A percentile compares a stretch with the other conserved stretches of the same genome.
Conservation (phyloP, 2,113 vertebrate species). For the Sakesphorus luctuosus region DNA sequence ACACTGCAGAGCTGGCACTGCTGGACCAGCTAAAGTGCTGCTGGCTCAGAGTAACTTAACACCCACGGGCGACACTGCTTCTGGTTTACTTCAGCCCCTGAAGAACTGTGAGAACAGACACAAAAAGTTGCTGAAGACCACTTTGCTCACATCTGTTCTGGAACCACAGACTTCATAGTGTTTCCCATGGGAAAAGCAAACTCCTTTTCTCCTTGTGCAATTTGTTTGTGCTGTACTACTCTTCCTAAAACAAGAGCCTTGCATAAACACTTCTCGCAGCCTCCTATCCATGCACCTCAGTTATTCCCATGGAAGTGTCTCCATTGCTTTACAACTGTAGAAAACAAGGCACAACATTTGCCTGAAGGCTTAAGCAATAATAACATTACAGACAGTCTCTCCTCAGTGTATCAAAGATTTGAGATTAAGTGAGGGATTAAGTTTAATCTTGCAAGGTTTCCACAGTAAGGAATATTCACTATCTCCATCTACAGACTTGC, state of each 20-base stretch:
- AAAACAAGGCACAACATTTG: neutral
- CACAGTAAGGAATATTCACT: neutral
- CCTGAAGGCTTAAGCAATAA: neutral
- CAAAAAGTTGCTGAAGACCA: neutral
- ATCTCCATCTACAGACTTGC: neutral
- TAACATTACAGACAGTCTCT: neutral
- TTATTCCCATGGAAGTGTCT: neutral
- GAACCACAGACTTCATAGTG: neutral
- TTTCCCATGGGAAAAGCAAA: neutral
- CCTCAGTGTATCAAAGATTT: neutral
- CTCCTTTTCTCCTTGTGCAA: neutral
- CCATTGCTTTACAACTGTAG: neutral
- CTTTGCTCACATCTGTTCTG: neutral
- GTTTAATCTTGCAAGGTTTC: neutral
- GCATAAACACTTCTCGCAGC: neutral
- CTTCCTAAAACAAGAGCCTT: neutral
- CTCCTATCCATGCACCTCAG: neutral
- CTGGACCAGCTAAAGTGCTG: neutral
- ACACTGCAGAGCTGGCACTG: neutral
- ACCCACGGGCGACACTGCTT: accelerated
- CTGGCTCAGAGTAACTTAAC: neutral
- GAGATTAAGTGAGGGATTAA: neutral
- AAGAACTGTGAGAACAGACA: neutral
- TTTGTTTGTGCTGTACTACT: neutral
- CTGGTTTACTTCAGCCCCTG: neutral